Base-by-base conservation (phyloP, 2,113 vertebrate species). In the Regulus satrapa region DNA sequence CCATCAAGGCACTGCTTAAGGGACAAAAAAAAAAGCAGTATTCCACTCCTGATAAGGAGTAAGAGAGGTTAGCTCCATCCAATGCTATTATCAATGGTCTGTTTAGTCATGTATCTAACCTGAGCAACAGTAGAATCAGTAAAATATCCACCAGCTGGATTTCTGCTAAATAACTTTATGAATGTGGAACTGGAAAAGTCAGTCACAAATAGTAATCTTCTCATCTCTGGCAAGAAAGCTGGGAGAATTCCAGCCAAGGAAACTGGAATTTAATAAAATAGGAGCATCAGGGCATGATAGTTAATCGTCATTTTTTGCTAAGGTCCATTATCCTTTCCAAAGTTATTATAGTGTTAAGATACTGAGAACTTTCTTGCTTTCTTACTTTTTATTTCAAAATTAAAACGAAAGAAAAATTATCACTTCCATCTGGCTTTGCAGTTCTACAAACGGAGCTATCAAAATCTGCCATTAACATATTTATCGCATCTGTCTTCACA, bases 331-430 rank as follows among this genome's bases (percentile, higher is more conserved):
- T 92, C 58, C 78, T 96, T 92, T 89, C 58, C 82, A 79, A 94
- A 94, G 85, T 92, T 85, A 88, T 96, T 94, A 75, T 63, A 79
- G 38, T 77, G 46, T 68, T 96, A 85, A 2, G 8, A 54, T 95
- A 91, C 81, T 38, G 8, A 80, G 58, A 95, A 94, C 58, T 95
- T 89, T 66, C 81, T 91, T 75, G 81, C 81, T 87, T 89, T 75
- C 71, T 91, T 89, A 74, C 78, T 89, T 97, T 95, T 94, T 89
- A 96, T 96, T 97, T 94, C 43, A 92, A 77, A 96, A 94, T 93
- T 95, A 93, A 94, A 96, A 88, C 63, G 69, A 95, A 93, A 97
- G 93, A 75, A 90, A 94, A 93, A 93, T 92, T 90, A 95, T 97
- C 86, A 25, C 38, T 93, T 95, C 85, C 91, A 89, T 97, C 92